phyloP scores from a whole-genome alignment of 1,140 invertebrate species.

The Nylanderia fulva region DNA sequence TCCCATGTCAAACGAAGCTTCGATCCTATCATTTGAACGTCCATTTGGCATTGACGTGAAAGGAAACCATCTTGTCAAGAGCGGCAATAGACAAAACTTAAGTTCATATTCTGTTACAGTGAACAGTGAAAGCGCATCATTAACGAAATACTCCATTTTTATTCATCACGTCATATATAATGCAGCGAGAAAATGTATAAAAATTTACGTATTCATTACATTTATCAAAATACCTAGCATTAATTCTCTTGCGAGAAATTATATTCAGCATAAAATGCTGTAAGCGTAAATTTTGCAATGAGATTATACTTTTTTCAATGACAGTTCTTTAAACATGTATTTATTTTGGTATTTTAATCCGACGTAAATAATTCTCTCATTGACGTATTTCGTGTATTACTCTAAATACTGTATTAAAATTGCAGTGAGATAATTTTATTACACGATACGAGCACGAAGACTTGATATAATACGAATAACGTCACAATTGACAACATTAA shows the following conservation, averaged over 20 bases:
- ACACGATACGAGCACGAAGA: background rate
- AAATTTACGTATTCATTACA: background rate
- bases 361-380: background rate
- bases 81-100: background rate
- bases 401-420: background rate
- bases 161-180: background rate
- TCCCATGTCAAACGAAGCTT: background rate
- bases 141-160: background rate
- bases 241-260: background rate
- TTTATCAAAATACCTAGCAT: background rate
- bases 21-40: constrained; percentile 9
- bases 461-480: background rate
- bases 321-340: background rate
- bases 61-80: background rate
- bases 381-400: background rate
- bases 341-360: background rate
- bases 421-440: background rate
- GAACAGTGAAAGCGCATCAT: background rate
- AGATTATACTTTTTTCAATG: background rate
- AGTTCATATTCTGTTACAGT: background rate
- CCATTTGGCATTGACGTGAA: constrained; percentile 1
- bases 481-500: background rate
- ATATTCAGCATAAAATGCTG: background rate
- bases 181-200: background rate
- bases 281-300: background rate